Evolutionary conservation across 2,113 vertebrate genomes (phyloP), one percentile per base, ranked within the genome.

Genomic region (Oreochromis niloticus): DNA sequence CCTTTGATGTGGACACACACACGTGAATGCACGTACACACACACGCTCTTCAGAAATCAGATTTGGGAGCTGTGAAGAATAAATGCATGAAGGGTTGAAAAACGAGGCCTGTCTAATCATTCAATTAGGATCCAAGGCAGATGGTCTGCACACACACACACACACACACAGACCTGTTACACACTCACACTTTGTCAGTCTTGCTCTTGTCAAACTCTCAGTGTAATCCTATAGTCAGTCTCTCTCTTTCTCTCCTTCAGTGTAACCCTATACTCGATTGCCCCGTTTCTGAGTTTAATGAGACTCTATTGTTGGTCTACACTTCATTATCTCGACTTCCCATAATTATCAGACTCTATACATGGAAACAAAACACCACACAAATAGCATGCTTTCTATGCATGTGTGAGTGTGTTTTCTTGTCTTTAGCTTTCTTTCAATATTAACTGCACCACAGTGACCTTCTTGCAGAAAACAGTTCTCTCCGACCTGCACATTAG

Each of bases 41-140:
- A 54, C 90, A 59, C 59, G 36, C 87, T 66, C 82, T 84, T 71
- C 78, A 88, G 87, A 94, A 95, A 95, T 94, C 92, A 83, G 93
- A 93, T 95, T 93, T 93, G 85, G 91, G 88, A 91, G 93, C 91
- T 92, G 93, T 93, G 90, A 94, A 92, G 91, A 93, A 93, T 87
- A 92, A 92, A 92, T 92, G 90, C 89, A 94, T 86, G 93, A 93
- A 87, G 85, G 88, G 81, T 90, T 94, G 93, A 95, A 93, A 93
- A 93, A 93, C 43, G 90, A 94, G 91, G 85, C 84, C 93, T 92
- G 91, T 91, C 89, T 81, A 90, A 91, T 94, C 88, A 93, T 94
- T 93, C 91, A 93, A 94, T 94, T 94, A 93, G 84, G 88, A 93
- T 87, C 84, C 84, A 30, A 88, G 75, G 89, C 92, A 95, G 93